Base-by-base conservation (phyloP, 2,113 vertebrate species). In the Rhinopomastus cyanomelas region DNA sequence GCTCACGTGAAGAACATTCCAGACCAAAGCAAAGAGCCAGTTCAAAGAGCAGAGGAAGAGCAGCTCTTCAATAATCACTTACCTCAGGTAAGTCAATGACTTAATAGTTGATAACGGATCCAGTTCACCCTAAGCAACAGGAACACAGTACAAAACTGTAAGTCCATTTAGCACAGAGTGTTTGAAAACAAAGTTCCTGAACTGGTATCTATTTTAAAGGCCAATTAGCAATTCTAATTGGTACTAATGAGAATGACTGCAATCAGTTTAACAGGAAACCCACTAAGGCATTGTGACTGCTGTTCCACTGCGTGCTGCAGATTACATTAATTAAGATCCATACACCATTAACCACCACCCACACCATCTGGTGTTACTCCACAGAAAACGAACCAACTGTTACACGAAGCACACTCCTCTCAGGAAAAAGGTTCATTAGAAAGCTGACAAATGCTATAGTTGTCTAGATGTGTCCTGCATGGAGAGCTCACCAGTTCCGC, bases 51-150 rank as follows among this genome's bases (percentile, higher is more conserved):
- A 82, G 6, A 64, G 21, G 22, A 83, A 75, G 39, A 60, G 8
- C 1, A 87, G 32, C 17, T 89, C 61, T 36, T 11, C 25, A 52
- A 53, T n/a, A 29, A 26, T 51, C 15, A 92, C 91, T 11, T 97
- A 99, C 99, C 99, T 99, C 80, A 99, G 97, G 21, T 99, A 99
- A 9, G 96, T 98, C 93, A 99, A 64, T 0, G 98, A 98, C 94
- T 99, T 99, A 64, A 99, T 97, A 11, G 98, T 96, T 48, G 99
- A 97, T 90, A 99, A 97, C 0, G 98, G 98, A 92, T 99, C 99
- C 97, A 99, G 95, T 88, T 99, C 99, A 34, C 99, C 98, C 99
- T 99, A 71, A 8, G 46, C 4, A 88, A 93, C 14, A 12, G 20
- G 12, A 73, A 42, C 48, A 91, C 25, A 90, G 39, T 23, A 75